These are phyloP conservation scores for Rhynchophorus ferrugineus DNA, from an alignment of 1,140 invertebrate species.

Conservation along the genomic window DNA sequence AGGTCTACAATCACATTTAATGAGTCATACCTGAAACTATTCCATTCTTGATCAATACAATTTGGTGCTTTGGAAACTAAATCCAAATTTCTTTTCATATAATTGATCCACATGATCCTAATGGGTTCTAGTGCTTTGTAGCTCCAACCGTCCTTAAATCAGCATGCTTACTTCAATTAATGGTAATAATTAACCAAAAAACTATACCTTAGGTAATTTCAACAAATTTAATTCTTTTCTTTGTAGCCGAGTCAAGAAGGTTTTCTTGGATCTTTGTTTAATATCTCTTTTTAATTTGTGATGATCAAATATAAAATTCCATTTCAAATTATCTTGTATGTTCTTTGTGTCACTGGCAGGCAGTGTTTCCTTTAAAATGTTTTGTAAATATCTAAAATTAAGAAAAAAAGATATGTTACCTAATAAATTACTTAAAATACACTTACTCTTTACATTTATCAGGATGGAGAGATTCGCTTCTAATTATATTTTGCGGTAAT, in stretches of 20 bases:
- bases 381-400: conserved; percentile 21
- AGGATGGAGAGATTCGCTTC: neutral
- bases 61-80: conserved; percentile 22
- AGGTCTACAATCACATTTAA: neutral
- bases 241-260: conserved; percentile 30
- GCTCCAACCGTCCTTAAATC: conserved; percentile 27
- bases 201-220: conserved; percentile 29
- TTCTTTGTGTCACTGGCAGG: conserved; percentile 20
- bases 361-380: conserved; percentile 21
- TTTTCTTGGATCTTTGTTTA: conserved; percentile 25
- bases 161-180: neutral
- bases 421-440: neutral
- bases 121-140: conserved; percentile 27
- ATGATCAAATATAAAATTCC: conserved; percentile 26
- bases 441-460: conserved; percentile 2
- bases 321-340: conserved; percentile 18
- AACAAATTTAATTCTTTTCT: conserved; percentile 29
- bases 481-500: conserved; percentile 8
- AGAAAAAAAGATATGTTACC: neutral
- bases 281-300: conserved; percentile 18
- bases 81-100: conserved; percentile 33
- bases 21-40: conserved; percentile 13
- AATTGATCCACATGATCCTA: conserved; percentile 32
- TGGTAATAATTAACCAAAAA: neutral
- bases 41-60: conserved; percentile 30